phyloP scores from a whole-genome alignment of 2,797 vertebrate species.

The Gouania willdenowi region DNA sequence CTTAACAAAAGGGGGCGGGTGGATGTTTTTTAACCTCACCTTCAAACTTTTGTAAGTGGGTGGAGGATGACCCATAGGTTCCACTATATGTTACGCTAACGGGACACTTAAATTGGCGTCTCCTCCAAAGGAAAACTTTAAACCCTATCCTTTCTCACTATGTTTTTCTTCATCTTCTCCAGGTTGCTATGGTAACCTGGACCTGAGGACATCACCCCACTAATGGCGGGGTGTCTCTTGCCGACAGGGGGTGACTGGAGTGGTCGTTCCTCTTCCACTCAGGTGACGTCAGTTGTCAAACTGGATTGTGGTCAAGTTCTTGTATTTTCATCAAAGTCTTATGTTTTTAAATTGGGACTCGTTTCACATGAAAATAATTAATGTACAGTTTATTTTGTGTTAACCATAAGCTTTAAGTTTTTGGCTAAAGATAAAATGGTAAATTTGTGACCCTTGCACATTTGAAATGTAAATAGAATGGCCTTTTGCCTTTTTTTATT shows the following conservation, averaged over 20 bases:
- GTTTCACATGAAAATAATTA: no score
- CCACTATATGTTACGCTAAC: constrained; percentile 31
- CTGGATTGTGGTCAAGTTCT: constrained; percentile 31
- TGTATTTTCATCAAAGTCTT: no score
- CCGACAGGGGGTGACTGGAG: constrained; percentile 33
- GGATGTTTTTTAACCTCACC: constrained; percentile 38
- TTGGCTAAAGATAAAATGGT: no score
- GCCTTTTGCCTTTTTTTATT: no score
- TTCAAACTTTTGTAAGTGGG: constrained; percentile 35
- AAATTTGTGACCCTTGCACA: no score
- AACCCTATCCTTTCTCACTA: constrained; percentile 38
- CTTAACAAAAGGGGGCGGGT: constrained; percentile 39
- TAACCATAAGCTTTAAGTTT: no score
- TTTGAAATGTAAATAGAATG: no score
- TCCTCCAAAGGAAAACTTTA: constrained; percentile 16
- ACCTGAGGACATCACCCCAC: constrained; percentile 29
- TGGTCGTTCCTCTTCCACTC: constrained; percentile 42
- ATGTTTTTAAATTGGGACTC: no score
- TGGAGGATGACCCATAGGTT: constrained; percentile 47
- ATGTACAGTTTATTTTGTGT: no score
- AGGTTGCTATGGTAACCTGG: constrained; percentile 72
- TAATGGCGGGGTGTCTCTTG: constrained; percentile 44
- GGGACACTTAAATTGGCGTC: constrained; percentile 46
- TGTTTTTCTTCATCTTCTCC: constrained; percentile 49
- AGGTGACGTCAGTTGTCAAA: constrained; percentile 63